Evolutionary conservation across 2,113 vertebrate species (phyloP).

Genomic region (Hiodon alosoides): DNA sequence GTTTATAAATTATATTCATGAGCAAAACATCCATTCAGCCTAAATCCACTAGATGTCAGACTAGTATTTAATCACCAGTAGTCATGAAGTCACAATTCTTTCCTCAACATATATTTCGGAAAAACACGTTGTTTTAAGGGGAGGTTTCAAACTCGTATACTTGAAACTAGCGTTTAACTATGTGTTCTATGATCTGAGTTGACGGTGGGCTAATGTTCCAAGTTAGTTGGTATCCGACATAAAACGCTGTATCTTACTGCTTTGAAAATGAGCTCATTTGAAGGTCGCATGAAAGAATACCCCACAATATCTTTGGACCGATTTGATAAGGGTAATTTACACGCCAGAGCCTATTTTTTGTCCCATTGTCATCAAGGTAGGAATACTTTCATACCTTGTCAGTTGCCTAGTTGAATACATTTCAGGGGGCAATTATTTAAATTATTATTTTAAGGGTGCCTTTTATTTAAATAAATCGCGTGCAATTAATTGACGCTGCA

Average conservation of each 20-base stretch:
- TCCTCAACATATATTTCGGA: too few species aligned
- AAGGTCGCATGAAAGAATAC: slow-evolving; percentile 83
- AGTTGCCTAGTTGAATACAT: not conserved
- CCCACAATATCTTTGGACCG: slow-evolving; percentile 79
- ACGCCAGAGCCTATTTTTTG: slow-evolving; percentile 82
- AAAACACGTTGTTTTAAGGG: not conserved
- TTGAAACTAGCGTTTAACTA: not conserved
- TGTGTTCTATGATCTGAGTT: not conserved
- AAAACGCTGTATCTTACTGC: too few species aligned
- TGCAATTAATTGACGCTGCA: too few species aligned
- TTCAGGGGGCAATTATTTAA: not conserved
- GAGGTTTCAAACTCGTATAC: slow-evolving; percentile 1
- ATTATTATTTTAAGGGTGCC: not conserved
- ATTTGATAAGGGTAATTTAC: slow-evolving; percentile 82
- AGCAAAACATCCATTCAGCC: not conserved
- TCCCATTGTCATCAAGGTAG: slow-evolving; percentile 95
- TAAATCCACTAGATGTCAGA: slow-evolving; percentile 11
- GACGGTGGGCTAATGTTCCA: too few species aligned
- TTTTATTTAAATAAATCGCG: too few species aligned
- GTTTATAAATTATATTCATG: too few species aligned
- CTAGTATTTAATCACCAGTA: not conserved
- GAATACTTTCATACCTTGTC: not conserved
- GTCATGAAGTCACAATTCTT: too few species aligned
- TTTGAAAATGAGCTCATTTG: slow-evolving; percentile 77
- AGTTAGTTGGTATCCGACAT: too few species aligned